phyloP scores from a whole-genome alignment of 2,797 vertebrate genomes.

The Sebastes dallii region DNA sequence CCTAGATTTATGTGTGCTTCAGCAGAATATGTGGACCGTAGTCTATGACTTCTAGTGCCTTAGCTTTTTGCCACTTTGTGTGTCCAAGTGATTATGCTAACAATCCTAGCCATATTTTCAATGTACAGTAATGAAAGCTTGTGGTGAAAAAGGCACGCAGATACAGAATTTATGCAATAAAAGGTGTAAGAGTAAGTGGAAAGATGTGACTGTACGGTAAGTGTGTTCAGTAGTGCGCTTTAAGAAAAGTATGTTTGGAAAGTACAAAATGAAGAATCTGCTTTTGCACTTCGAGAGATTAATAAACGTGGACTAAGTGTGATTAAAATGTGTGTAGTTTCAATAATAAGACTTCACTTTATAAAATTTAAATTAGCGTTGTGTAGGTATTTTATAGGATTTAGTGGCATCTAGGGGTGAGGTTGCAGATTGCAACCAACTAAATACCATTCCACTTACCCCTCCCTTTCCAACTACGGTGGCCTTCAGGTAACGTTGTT shows the following conservation, averaged over 20 bases:
- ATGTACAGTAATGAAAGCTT: constrained; percentile 43
- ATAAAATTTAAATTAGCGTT: no score
- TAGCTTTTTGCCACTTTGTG: constrained; percentile 61
- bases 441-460: background rate
- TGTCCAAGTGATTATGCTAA: constrained; percentile 70
- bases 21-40: constrained; percentile 56
- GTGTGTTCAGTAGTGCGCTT: constrained; percentile 21
- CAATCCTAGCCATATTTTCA: constrained; percentile 77
- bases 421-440: background rate
- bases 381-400: background rate
- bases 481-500: background rate
- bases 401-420: background rate
- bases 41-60: constrained; percentile 67
- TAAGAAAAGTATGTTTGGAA: constrained; percentile 26
- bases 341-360: background rate
- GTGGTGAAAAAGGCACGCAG: constrained; percentile 32
- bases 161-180: constrained; percentile 40
- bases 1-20: constrained; percentile 59
- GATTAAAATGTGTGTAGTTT: constrained; percentile 20
- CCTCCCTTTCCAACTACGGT: background rate
- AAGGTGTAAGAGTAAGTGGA: constrained; percentile 17
- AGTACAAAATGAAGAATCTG: constrained; percentile 30
- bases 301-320: constrained; percentile 57
- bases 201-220: constrained; percentile 7
- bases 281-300: constrained; percentile 64